phyloP scores from a whole-genome alignment of 2,888 invertebrate species.

The Leptodirus hochenwartii region DNA sequence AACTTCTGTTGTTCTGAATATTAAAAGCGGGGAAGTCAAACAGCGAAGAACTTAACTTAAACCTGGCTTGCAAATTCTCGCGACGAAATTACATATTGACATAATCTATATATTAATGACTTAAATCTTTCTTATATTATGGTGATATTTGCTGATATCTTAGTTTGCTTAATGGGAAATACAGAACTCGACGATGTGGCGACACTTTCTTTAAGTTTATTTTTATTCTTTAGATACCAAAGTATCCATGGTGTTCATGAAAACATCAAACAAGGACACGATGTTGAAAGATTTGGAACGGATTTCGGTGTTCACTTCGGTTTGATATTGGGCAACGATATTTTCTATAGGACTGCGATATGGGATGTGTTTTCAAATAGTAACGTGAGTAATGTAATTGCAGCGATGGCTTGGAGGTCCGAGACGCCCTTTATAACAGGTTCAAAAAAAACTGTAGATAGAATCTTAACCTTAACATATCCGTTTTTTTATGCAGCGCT shows the following conservation, averaged over 20 bases:
- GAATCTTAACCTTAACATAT: slow-evolving; percentile 1
- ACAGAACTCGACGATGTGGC: no score
- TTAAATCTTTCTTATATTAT: no score
- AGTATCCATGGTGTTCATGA: no score
- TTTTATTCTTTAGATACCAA: slow-evolving; percentile 2
- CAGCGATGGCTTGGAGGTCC: slow-evolving; percentile 65
- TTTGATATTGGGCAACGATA: slow-evolving; percentile 67
- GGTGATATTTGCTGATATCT: no score
- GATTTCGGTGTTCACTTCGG: slow-evolving; percentile 69
- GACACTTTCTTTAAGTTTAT: slow-evolving; percentile 10
- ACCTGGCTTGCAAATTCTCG: no score
- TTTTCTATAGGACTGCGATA: slow-evolving; percentile 54
- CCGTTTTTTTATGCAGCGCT: slow-evolving; percentile 11
- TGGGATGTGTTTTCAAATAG: slow-evolving; percentile 27
- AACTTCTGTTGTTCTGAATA: no score
- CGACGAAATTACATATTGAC: no score
- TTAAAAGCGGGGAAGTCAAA: no score
- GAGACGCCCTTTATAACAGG: slow-evolving; percentile 42
- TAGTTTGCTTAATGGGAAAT: no score
- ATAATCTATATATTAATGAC: no score
- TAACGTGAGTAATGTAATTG: slow-evolving; percentile 39
- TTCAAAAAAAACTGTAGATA: background rate
- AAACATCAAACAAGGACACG: slow-evolving; percentile 26
- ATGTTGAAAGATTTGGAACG: slow-evolving; percentile 43
- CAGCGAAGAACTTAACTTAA: no score